A percentile compares a stretch with the other conserved stretches of the same genome.
Evolutionary conservation across 1,140 invertebrate genomes (phyloP).

Genomic region (Triops cancriformis): DNA sequence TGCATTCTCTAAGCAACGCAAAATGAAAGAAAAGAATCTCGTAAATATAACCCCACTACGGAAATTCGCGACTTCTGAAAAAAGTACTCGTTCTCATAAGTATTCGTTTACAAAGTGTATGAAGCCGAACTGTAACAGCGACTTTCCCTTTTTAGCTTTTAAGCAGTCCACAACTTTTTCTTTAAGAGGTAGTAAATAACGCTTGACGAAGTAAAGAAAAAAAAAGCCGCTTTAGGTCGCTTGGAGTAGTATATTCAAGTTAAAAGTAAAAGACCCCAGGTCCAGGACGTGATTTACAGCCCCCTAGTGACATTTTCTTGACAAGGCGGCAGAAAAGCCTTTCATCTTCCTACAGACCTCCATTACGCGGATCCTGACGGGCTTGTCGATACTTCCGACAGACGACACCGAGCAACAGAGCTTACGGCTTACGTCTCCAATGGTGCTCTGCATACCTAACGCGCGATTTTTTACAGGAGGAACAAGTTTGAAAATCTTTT

Average conservation of each 20-base stretch:
- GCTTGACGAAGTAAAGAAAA: background rate
- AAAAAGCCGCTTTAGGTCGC: background rate
- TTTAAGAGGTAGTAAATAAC: background rate
- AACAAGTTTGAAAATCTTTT: background rate
- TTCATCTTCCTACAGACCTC: background rate
- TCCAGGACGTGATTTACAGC: conserved; percentile 4
- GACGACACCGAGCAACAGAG: conserved; percentile 12
- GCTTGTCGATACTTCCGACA: conserved; percentile 13
- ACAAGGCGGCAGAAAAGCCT: background rate
- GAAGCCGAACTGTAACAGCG: background rate
- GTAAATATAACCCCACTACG: too few species aligned
- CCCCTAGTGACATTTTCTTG: background rate
- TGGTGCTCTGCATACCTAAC: conserved; percentile 5
- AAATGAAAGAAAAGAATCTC: too few species aligned
- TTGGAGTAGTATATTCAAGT: conserved; percentile 1
- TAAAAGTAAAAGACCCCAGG: background rate
- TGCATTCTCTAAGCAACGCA: too few species aligned
- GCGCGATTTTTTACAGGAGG: background rate
- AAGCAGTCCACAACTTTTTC: background rate
- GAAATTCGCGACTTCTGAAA: too few species aligned
- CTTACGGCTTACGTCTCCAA: background rate
- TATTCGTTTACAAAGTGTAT: too few species aligned
- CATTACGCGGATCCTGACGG: background rate
- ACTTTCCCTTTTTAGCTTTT: background rate
- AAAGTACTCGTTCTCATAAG: too few species aligned